Evolutionary conservation across 1,140 invertebrate genomes (phyloP), one percentile per base, ranked within the genome.

Genomic region (Hyphantria cunea): DNA sequence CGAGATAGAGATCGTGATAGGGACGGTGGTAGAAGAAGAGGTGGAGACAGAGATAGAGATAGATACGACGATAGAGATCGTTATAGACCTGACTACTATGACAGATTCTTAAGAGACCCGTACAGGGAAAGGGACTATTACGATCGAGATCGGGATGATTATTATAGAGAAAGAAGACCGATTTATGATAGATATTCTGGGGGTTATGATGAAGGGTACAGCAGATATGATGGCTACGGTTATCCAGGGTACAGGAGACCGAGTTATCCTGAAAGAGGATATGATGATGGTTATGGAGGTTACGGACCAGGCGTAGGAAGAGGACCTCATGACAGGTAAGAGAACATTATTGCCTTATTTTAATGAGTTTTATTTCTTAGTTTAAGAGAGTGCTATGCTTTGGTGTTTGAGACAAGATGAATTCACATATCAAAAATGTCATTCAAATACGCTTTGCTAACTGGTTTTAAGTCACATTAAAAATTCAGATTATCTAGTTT

Each of bases 211-310:
- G 86, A 86, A 25, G 81, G 80, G 32, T 78, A 82, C 17, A 72
- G 75, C 8, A 70, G 77, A 60, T 80, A 80, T 31, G 78, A 76
- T 34, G 80, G 79, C 13, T 84, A 85, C 49, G 67, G 76, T 34
- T 88, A 87, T 65, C 78, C 79, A 3, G 86, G 83, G n/a, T 81
- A 89, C 39, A 78, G 86, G 52, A 84, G 91, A 60, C 91, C 82
- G 14, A 78, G 84, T 15, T 84, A 87, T 17, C 88, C 89, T 33
- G 71, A 76, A 34, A 66, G 73, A 53, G 64, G 48, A 0, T 78
- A 66, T 58, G 71, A 77, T 56, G 74, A 78, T 42, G 65, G 48
- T 0, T 78, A 68, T 56, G 76, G 76, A 3, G 85, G 86, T 9
- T 89, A 89, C 25, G 85, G 84, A 48, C 85, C 85, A 0, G 70